phyloP scores from a whole-genome alignment of 2,888 invertebrate species.

The Candidula unifasciata region DNA sequence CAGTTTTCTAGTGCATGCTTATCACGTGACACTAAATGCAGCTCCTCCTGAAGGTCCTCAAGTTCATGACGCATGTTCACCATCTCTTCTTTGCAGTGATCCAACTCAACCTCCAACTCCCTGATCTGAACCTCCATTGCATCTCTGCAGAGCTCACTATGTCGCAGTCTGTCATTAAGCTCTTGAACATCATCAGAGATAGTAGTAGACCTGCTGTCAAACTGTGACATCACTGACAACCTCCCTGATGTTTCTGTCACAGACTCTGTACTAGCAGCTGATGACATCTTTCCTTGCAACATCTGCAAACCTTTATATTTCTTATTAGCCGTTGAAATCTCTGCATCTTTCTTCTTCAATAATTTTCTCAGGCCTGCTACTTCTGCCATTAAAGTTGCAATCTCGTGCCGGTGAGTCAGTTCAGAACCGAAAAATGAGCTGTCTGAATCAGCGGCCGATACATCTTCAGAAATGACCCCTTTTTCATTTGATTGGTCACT shows the following conservation, averaged over 20 bases:
- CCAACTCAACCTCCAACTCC: slow-evolving; percentile 49
- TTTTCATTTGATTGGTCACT: not conserved
- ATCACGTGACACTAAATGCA: slow-evolving; percentile 36
- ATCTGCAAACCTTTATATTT: slow-evolving; percentile 57
- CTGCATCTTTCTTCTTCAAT: slow-evolving; percentile 64
- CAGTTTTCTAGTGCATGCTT: slow-evolving; percentile 47
- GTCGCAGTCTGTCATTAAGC: slow-evolving; percentile 38
- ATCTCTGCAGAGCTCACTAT: slow-evolving; percentile 29
- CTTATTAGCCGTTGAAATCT: slow-evolving; percentile 60
- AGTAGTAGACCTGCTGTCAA: slow-evolving; percentile 32
- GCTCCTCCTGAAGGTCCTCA: slow-evolving; percentile 53
- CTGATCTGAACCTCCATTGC: slow-evolving; percentile 13
- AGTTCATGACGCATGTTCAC: slow-evolving; percentile 46
- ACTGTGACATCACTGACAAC: slow-evolving; percentile 33
- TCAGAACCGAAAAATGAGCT: slow-evolving; percentile 6
- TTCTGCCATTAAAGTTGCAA: slow-evolving; percentile 47
- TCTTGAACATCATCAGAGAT: slow-evolving; percentile 42
- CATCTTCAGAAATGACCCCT: not conserved
- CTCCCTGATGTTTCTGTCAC: slow-evolving; percentile 30
- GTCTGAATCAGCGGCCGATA: not conserved
- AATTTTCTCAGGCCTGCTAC: slow-evolving; percentile 56
- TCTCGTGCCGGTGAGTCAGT: slow-evolving; percentile 12
- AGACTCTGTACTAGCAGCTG: slow-evolving; percentile 44
- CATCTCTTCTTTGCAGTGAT: slow-evolving; percentile 48
- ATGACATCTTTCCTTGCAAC: slow-evolving; percentile 36